These are phyloP conservation scores for Nerophis lumbriciformis DNA, from an alignment of 2,113 vertebrate genomes.

Conservation along the genomic window DNA sequence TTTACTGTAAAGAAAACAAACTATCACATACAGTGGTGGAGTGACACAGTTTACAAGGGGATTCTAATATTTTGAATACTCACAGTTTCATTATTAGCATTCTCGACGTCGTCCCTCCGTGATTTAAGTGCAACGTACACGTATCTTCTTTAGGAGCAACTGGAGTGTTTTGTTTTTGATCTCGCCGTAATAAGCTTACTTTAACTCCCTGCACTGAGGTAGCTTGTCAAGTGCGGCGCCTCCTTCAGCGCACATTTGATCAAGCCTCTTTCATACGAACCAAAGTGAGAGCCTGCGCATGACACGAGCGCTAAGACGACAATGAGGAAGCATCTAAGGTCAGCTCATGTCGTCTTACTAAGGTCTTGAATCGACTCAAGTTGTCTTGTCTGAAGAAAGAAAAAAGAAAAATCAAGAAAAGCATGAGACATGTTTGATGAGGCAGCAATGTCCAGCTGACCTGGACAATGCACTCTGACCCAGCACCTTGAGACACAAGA, in stretches of 20 bases:
- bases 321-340: not conserved
- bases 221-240: slow-evolving; percentile 33
- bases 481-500: slow-evolving; percentile 12
- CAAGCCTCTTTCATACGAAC: slow-evolving; percentile 5
- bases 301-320: too few relatives aligned
- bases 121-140: not conserved
- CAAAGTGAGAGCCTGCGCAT: too few relatives aligned
- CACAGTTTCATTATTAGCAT: slow-evolving; percentile 15
- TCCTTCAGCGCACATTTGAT: slow-evolving; percentile 41
- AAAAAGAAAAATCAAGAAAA: too few relatives aligned
- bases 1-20: too few relatives aligned
- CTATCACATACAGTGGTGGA: too few relatives aligned
- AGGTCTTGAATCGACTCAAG: not conserved
- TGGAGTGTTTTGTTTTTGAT: slow-evolving; percentile 38
- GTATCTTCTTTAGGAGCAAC: slow-evolving; percentile 10
- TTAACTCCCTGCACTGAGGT: slow-evolving; percentile 44
- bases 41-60: not conserved
- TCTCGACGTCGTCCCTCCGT: not conserved
- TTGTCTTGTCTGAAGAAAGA: too few relatives aligned
- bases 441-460: slow-evolving; percentile 8
- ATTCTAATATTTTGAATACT: slow-evolving; percentile 13
- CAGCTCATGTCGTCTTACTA: not conserved
- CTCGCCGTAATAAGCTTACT: slow-evolving; percentile 49
- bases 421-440: too few relatives aligned
- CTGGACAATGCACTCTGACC: slow-evolving; percentile 21